Base-by-base conservation (phyloP, 2,888 invertebrate genomes). In the Formica aserva region DNA sequence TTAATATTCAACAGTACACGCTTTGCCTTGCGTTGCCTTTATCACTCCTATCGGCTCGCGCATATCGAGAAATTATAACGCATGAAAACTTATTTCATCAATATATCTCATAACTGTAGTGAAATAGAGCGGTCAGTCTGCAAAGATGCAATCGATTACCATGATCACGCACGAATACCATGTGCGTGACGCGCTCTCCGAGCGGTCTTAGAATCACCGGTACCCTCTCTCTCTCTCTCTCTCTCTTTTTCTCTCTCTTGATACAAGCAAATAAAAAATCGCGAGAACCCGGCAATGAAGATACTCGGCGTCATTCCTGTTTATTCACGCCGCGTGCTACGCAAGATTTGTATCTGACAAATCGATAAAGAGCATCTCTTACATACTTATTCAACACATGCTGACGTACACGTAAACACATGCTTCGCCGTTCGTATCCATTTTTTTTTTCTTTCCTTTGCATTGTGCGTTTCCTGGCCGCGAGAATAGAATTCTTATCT, bases 311-410 rank as follows among this genome's bases (percentile, higher is more conserved):
- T 81, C 76, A 77, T 57, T 76, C 45, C 71, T 88, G 86, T 88
- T 89, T 89, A 87, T 48, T 45, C 83, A 29, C 67, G 29, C 55
- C 52, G 48, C 72, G 45, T 38, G 63, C 63, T 26, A 38, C 75
- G 83, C 71, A 60, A 86, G 87, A 88, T 87, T 80, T 41, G 11
- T 85, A 88, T 89, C 87, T 72, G 32, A 63, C 62, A 66, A 80
- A 83, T 83, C 57, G 87, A 87, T 88, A 87, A 83, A 71, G 52
- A 52, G 69, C 57, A 45, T 29, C 22, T 15, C 52, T 52, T 52
- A 52, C 52, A 52, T 63, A 41, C 57, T 41, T 15, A 62, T 26
- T 57, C 69, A 41, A 82, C 32, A 71, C 82, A 55, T 52, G 52
- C n/a, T 52, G 52, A 32, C 9, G 32, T 38, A 26, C 15, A n/a